phyloP scores from a whole-genome alignment of 2,888 invertebrate genomes.

The Acrobasis consociella region DNA sequence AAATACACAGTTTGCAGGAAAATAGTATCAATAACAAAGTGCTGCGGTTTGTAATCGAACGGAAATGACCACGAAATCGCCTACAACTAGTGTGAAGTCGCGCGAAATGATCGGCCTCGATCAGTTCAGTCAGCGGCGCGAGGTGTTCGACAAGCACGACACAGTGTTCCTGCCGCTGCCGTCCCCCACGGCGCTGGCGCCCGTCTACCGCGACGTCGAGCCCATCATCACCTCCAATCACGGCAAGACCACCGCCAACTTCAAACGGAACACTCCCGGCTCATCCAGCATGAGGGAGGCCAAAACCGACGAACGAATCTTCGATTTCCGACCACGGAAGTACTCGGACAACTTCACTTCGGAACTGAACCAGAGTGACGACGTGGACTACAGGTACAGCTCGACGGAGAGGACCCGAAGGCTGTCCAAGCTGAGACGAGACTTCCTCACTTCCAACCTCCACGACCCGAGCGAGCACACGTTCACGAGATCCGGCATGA shows the following conservation, averaged over 20 bases:
- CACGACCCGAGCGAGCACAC: slow-evolving; percentile 67
- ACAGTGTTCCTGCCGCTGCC: slow-evolving; percentile 74
- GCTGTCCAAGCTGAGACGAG: slow-evolving; percentile 69
- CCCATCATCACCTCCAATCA: slow-evolving; percentile 73
- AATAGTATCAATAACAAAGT: slow-evolving; percentile 79
- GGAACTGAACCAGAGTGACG: slow-evolving; percentile 70
- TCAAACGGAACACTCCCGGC: slow-evolving; percentile 69
- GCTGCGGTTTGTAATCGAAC: slow-evolving; percentile 80
- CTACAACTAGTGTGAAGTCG: slow-evolving; percentile 74
- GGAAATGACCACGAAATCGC: slow-evolving; percentile 78
- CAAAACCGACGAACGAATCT: slow-evolving; percentile 61
- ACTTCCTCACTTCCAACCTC: slow-evolving; percentile 72
- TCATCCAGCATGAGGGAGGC: slow-evolving; percentile 77
- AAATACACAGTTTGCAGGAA: slow-evolving; percentile 78
- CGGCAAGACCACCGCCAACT: slow-evolving; percentile 73
- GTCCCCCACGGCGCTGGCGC: slow-evolving; percentile 55
- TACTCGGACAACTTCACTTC: slow-evolving; percentile 77
- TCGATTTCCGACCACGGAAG: slow-evolving; percentile 71
- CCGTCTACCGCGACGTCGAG: slow-evolving; percentile 60
- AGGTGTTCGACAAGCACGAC: slow-evolving; percentile 78
- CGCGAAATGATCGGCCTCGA: slow-evolving; percentile 77
- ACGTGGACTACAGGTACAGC: slow-evolving; percentile 71
- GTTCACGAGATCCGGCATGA: slow-evolving; percentile 63
- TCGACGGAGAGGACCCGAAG: slow-evolving; percentile 73
- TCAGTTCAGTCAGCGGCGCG: slow-evolving; percentile 78